A percentile compares a stretch with the other conserved stretches of the same genome.
phyloP scores from a whole-genome alignment of 2,888 invertebrate species.

The Machimus atricapillus region DNA sequence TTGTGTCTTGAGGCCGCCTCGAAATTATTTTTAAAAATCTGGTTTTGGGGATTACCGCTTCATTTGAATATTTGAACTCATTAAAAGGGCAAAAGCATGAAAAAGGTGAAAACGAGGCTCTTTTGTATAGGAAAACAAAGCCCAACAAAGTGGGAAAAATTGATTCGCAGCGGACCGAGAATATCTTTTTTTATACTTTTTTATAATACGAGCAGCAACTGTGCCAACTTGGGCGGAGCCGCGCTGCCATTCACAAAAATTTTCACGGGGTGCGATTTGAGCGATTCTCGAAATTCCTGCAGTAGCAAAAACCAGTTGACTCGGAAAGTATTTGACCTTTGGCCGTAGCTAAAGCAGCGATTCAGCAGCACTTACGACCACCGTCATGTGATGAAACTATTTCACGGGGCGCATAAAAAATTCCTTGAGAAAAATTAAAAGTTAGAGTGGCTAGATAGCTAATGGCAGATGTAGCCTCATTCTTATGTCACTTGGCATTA shows the following conservation, averaged over 20 bases:
- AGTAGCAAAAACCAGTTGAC: not conserved
- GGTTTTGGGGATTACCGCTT: not conserved
- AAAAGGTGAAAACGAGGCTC: not conserved
- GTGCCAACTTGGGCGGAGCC: not conserved
- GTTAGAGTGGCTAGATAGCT: not conserved
- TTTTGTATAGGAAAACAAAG: not conserved
- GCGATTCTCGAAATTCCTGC: not conserved
- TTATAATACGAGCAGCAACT: not conserved
- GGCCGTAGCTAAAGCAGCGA: not conserved
- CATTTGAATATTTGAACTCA: not conserved
- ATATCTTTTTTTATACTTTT: not conserved
- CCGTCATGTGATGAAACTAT: not conserved
- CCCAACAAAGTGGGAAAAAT: not conserved
- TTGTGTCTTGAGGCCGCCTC: not conserved
- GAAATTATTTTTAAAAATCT: not conserved
- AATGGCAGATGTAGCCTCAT: constrained; percentile 10
- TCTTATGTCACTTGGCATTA: constrained; percentile 29
- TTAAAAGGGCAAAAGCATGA: not conserved
- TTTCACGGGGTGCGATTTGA: not conserved
- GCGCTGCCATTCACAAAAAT: not conserved
- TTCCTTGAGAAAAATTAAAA: not conserved
- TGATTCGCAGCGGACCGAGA: not conserved
- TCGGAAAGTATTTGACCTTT: not conserved
- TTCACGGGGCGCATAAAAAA: not conserved
- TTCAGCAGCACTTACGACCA: not conserved